Conservation (phyloP, 2,888 invertebrate species). For the Proisotoma minuta region DNA sequence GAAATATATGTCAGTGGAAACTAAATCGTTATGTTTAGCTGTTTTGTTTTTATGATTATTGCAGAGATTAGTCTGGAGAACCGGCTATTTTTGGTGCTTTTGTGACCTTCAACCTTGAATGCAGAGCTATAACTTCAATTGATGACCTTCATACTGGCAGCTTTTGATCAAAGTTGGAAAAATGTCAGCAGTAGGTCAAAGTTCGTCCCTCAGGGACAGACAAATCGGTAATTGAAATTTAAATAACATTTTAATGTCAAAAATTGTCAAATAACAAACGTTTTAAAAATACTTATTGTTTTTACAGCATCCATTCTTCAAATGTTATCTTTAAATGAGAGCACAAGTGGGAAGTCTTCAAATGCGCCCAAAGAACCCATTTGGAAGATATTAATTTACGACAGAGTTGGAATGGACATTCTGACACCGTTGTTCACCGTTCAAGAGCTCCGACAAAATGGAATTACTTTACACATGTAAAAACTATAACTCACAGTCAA, state of each 20-base stretch:
- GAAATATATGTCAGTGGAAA: no score
- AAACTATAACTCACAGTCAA: constrained; percentile 49
- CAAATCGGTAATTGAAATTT: background rate
- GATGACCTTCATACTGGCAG: no score
- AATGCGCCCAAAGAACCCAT: constrained; percentile 75
- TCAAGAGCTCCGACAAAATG: constrained; percentile 89
- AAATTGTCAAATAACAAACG: background rate
- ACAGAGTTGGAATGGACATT: constrained; percentile 94
- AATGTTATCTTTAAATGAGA: constrained; percentile 74
- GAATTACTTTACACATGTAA: constrained; percentile 96
- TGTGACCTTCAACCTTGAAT: no score
- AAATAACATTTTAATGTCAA: background rate
- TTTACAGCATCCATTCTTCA: constrained; percentile 81
- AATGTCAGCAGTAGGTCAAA: background rate
- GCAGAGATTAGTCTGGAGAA: no score
- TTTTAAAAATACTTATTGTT: background rate
- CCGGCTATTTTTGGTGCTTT: no score
- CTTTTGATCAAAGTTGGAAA: no score
- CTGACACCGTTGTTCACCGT: constrained; percentile 94
- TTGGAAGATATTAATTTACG: constrained; percentile 95
- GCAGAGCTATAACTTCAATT: no score
- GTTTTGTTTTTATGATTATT: no score
- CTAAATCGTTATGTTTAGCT: no score
- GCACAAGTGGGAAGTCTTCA: constrained; percentile 64
- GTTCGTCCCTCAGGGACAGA: background rate